Evolutionary conservation across 1,140 invertebrate genomes (phyloP).

Genomic region (Lutraria rhynchaena): DNA sequence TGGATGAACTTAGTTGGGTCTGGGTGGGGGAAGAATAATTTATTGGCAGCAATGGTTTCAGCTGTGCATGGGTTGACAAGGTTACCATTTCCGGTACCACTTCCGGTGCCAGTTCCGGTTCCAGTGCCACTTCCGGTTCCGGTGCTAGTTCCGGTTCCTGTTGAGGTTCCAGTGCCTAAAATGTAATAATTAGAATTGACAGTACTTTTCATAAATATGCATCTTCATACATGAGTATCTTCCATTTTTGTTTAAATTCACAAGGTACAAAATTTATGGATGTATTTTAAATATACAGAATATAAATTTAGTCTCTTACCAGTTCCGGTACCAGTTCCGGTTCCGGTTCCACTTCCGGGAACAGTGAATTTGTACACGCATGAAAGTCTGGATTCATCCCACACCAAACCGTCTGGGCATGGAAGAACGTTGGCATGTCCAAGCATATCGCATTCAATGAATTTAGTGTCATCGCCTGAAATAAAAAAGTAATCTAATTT

Average conservation of each 20-base stretch:
- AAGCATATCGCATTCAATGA: slow-evolving; percentile 58
- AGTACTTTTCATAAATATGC: no score
- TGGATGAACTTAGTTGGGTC: slow-evolving; percentile 67
- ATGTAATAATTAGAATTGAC: no score
- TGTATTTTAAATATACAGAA: no score
- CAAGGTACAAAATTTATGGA: no score
- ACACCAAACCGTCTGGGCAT: slow-evolving; percentile 60
- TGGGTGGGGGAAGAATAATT: slow-evolving; percentile 70
- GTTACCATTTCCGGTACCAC: slow-evolving; percentile 5
- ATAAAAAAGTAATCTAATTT: background rate
- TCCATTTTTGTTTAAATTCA: no score
- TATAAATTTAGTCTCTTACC: no score
- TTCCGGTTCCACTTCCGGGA: background rate
- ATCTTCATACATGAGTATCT: no score
- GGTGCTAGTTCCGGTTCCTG: background rate
- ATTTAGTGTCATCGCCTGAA: slow-evolving; percentile 44
- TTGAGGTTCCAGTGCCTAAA: background rate
- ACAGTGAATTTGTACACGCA: slow-evolving; percentile 58
- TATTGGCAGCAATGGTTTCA: slow-evolving; percentile 55
- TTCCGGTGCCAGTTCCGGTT: slow-evolving; percentile 11
- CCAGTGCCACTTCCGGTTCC: background rate
- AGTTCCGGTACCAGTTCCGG: slow-evolving; percentile 1
- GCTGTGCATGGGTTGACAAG: slow-evolving; percentile 61
- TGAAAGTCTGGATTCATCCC: slow-evolving; percentile 53
- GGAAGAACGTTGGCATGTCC: slow-evolving; percentile 56